phyloP scores from a whole-genome alignment of 2,888 invertebrate species.

The Ceraclea dissimilis region DNA sequence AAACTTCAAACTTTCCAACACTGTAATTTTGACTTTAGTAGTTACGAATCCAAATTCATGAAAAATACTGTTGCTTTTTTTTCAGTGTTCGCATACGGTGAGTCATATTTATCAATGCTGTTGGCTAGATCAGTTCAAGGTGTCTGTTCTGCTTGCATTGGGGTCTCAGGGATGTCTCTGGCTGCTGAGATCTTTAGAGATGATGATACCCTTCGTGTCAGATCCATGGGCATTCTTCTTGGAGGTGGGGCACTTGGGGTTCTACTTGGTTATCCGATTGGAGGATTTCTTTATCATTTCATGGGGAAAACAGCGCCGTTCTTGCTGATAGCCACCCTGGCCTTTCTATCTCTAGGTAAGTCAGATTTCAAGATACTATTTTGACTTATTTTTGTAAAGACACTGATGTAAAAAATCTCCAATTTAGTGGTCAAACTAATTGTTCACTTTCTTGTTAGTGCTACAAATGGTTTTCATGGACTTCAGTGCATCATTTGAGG shows the following conservation, averaged over 20 bases:
- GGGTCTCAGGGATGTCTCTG: constrained; percentile 74
- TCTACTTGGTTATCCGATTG: constrained; percentile 73
- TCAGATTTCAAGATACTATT: constrained; percentile 5
- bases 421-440: too few relatives aligned
- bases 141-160: constrained; percentile 70
- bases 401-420: too few relatives aligned
- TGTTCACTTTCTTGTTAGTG: constrained; percentile 24
- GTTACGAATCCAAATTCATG: too few relatives aligned
- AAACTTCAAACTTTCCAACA: too few relatives aligned
- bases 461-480: constrained; percentile 31
- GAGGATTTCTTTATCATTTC: constrained; percentile 68
- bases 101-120: constrained; percentile 60
- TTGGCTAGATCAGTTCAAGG: constrained; percentile 73
- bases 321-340: constrained; percentile 55
- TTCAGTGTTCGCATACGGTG: constrained; percentile 69
- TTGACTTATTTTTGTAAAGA: too few relatives aligned
- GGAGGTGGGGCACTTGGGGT: constrained; percentile 74
- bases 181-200: constrained; percentile 54
- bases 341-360: constrained; percentile 45
- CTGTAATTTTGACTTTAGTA: too few relatives aligned
- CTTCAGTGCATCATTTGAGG: constrained; percentile 28
- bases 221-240: constrained; percentile 73
- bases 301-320: constrained; percentile 71
- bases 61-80: constrained; percentile 22
- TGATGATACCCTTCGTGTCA: constrained; percentile 28